phyloP scores from a whole-genome alignment of 2,113 vertebrate genomes.

The Pelodiscus sinensis region DNA sequence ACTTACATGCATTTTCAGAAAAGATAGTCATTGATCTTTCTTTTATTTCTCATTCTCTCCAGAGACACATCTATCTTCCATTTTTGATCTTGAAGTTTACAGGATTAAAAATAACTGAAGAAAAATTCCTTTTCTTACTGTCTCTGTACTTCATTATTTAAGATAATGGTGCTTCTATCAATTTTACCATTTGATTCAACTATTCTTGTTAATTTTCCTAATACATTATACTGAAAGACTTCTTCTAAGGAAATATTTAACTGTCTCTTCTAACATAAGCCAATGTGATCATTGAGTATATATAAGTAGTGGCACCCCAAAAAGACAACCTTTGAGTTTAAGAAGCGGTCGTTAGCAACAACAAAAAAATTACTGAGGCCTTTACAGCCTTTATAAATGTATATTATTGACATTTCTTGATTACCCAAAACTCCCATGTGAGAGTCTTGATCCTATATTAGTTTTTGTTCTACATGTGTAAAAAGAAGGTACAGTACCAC shows the following conservation, averaged over 20 bases:
- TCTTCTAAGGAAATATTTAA: conserved; percentile 14
- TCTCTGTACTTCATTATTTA: conserved; percentile 14
- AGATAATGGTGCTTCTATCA: conserved; percentile 3
- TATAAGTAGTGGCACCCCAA: background rate
- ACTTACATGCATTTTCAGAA: background rate
- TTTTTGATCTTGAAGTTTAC: background rate
- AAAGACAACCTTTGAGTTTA: background rate
- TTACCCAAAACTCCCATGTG: background rate
- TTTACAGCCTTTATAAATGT: background rate
- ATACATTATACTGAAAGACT: background rate
- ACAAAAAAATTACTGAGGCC: background rate
- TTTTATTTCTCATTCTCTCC: background rate
- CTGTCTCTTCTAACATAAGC: background rate
- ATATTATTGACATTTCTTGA: background rate
- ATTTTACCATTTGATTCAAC: background rate
- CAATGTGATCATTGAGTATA: background rate
- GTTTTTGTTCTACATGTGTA: background rate
- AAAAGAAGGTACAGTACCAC: background rate
- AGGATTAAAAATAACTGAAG: conserved; percentile 14
- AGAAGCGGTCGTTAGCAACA: background rate
- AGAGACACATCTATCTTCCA: background rate
- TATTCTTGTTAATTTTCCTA: background rate
- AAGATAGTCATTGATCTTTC: background rate
- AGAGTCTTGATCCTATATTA: background rate
- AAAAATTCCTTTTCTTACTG: conserved; percentile 19